phyloP scores from a whole-genome alignment of 2,113 vertebrate species.

The Zosterops pallidus region DNA sequence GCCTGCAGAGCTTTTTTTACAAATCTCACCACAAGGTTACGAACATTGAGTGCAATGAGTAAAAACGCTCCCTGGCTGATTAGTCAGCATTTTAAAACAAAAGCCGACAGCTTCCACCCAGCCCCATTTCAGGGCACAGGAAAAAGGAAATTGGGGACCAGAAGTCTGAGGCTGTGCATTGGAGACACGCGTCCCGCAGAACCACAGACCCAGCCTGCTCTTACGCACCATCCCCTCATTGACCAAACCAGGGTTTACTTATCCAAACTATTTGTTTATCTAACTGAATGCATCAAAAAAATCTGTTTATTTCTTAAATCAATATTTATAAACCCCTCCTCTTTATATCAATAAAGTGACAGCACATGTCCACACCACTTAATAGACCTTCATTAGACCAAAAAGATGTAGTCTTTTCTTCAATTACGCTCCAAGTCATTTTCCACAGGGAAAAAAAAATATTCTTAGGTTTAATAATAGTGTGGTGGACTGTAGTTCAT shows the following conservation, averaged over 20 bases:
- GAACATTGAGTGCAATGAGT: conserved; percentile 24
- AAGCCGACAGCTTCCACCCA: conserved; percentile 57
- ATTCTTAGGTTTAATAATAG: neutral
- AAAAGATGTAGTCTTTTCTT: neutral
- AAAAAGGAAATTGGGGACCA: conserved; percentile 62
- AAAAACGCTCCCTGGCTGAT: neutral
- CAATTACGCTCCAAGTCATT: rapidly evolving
- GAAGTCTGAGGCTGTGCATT: conserved; percentile 19
- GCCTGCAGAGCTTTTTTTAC: neutral
- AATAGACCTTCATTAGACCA: neutral
- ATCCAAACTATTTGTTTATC: neutral
- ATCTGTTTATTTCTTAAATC: neutral
- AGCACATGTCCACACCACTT: neutral
- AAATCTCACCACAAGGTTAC: neutral
- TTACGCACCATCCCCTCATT: conserved; percentile 22
- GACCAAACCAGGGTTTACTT: neutral
- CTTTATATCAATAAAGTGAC: neutral
- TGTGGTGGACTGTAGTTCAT: neutral
- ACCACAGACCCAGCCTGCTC: conserved; percentile 42
- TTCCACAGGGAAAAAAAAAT: neutral
- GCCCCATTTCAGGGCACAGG: neutral
- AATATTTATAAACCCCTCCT: neutral
- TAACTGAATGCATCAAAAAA: neutral
- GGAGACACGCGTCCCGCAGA: conserved; percentile 20
- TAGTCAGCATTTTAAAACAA: conserved; percentile 42